These are phyloP conservation scores for Scolanthus callimorphus DNA, from an alignment of 92 coral and sea anemone species.

Conservation along the genomic window DNA sequence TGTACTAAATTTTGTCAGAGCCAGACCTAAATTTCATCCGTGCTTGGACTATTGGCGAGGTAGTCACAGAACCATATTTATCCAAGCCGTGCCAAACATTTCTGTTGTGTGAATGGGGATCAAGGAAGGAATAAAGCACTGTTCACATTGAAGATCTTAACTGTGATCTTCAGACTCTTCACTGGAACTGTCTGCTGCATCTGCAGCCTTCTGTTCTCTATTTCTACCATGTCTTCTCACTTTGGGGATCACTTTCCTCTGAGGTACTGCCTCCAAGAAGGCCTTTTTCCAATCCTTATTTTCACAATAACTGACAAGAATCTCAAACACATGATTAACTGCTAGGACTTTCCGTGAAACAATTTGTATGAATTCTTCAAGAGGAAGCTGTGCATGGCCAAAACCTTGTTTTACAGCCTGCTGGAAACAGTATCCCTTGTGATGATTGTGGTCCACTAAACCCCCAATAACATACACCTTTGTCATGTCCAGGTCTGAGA, in stretches of 20 bases:
- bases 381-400: constrained; percentile 87
- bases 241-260: constrained; percentile 57
- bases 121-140: too few relatives aligned
- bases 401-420: constrained; percentile 66
- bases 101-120: too few relatives aligned
- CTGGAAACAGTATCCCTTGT: constrained; percentile 80
- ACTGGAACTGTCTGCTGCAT: constrained; percentile 1
- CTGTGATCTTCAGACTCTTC: constrained; percentile 1
- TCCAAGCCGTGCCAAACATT: too few relatives aligned
- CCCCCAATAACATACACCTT: constrained; percentile 92
- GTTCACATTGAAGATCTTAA: too few relatives aligned
- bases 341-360: constrained; percentile 78
- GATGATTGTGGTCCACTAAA: constrained; percentile 95
- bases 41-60: too few relatives aligned
- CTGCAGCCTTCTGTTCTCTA: not conserved
- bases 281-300: constrained; percentile 86
- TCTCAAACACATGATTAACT: constrained; percentile 93
- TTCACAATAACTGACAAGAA: constrained; percentile 71
- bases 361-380: constrained; percentile 73
- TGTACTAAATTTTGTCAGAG: too few relatives aligned
- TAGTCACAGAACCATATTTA: too few relatives aligned
- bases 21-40: too few relatives aligned
- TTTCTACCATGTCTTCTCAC: constrained; percentile 9
- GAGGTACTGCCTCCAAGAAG: constrained; percentile 72
- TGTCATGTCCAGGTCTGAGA: constrained; percentile 73